Evolutionary conservation across 2,797 vertebrate genomes (phyloP).

Genomic region (Phalanger gymnotis): DNA sequence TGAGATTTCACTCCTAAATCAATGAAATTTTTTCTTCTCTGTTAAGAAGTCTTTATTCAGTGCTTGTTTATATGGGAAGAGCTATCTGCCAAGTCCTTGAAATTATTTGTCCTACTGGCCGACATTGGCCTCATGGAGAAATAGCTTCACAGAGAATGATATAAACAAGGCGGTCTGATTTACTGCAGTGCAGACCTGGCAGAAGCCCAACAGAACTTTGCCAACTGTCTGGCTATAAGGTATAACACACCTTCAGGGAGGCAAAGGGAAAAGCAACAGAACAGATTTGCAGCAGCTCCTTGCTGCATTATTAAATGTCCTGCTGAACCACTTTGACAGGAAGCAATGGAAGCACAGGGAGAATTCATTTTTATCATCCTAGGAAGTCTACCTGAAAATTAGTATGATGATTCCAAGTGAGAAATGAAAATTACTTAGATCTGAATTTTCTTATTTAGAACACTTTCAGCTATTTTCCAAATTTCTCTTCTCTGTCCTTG

Average conservation of each 20-base stretch:
- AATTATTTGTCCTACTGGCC: slow-evolving; percentile 59
- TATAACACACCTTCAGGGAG: slow-evolving; percentile 30
- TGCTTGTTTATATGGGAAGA: slow-evolving; percentile 28
- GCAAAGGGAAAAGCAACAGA: slow-evolving; percentile 30
- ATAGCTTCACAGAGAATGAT: slow-evolving; percentile 32
- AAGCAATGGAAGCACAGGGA: slow-evolving; percentile 48
- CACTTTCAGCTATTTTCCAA: neutral
- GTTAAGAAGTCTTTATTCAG: slow-evolving; percentile 35
- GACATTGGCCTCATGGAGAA: slow-evolving; percentile 43
- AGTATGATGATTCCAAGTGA: slow-evolving; percentile 21
- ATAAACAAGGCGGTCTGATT: slow-evolving; percentile 69
- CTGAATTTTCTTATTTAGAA: neutral
- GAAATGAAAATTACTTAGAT: slow-evolving; percentile 1
- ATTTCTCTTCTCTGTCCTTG: neutral
- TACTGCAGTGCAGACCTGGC: slow-evolving; percentile 82
- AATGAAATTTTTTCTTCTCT: slow-evolving; percentile 25
- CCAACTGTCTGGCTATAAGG: slow-evolving; percentile 61
- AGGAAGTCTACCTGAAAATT: slow-evolving; percentile 55
- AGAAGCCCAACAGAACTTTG: slow-evolving; percentile 59
- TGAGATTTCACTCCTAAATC: neutral
- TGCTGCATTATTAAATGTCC: slow-evolving; percentile 66
- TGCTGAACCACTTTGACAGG: slow-evolving; percentile 65
- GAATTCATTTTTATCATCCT: neutral
- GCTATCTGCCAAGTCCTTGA: slow-evolving; percentile 55
- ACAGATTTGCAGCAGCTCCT: slow-evolving; percentile 56